Conservation (phyloP, 2,797 vertebrate species). For the Cyclura pinguis region DNA sequence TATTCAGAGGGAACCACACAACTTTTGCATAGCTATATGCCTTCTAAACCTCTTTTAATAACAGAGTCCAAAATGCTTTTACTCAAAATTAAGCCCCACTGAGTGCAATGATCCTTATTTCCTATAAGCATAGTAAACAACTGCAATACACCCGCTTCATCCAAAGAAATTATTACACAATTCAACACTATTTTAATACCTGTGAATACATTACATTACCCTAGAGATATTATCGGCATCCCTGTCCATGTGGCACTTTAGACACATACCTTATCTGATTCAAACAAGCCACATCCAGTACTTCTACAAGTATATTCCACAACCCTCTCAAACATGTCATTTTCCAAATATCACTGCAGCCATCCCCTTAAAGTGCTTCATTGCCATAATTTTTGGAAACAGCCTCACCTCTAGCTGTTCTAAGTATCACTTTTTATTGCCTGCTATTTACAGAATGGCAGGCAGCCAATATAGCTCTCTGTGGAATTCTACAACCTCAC, state of each 20-base stretch:
- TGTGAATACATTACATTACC: neutral
- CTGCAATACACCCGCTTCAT: neutral
- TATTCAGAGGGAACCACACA: neutral
- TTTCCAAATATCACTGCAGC: neutral
- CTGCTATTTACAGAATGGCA: constrained; percentile 62
- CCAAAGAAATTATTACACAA: neutral
- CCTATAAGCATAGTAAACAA: neutral
- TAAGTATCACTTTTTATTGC: constrained; percentile 54
- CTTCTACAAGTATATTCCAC: neutral
- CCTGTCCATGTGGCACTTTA: neutral
- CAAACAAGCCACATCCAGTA: constrained; percentile 36
- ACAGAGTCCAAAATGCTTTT: neutral
- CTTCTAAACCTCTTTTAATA: neutral
- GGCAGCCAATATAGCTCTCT: constrained; percentile 57
- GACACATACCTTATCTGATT: neutral
- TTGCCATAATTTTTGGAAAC: constrained; percentile 37
- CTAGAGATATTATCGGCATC: neutral
- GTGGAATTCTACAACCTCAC: constrained; percentile 42
- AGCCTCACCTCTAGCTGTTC: constrained; percentile 49
- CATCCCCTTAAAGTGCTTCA: neutral
- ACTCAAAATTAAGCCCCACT: neutral
- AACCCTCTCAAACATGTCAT: neutral
- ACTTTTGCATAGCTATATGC: neutral
- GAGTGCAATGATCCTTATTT: neutral
- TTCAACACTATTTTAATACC: neutral